Percentiles rank a stretch among this genome's conserved stretches.
Conservation (phyloP, 92 coral and sea anemone genomes). For the Porites lobata region DNA sequence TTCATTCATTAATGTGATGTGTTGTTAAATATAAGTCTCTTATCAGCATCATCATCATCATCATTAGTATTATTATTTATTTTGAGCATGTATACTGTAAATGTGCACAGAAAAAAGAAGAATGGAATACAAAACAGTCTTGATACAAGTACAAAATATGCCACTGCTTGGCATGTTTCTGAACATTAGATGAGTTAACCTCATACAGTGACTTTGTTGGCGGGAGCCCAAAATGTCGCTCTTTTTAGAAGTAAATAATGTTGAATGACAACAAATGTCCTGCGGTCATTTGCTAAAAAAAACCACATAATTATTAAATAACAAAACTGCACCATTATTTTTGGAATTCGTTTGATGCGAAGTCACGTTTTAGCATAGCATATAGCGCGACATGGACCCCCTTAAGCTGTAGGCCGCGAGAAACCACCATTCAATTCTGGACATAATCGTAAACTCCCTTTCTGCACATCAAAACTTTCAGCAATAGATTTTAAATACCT, state of each 20-base stretch:
- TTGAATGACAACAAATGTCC: background rate
- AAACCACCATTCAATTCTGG: too few relatives aligned
- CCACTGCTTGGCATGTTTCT: background rate
- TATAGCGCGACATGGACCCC: too few relatives aligned
- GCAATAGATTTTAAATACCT: too few relatives aligned
- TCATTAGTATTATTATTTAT: too few relatives aligned
- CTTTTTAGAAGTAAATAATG: background rate
- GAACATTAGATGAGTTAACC: background rate
- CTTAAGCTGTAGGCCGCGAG: too few relatives aligned
- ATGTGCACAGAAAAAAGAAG: background rate
- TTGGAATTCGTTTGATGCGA: too few relatives aligned
- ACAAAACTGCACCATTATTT: too few relatives aligned
- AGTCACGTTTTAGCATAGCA: too few relatives aligned
- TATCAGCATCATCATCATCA: background rate
- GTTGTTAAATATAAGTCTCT: background rate
- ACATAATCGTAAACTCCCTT: too few relatives aligned
- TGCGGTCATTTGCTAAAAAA: background rate
- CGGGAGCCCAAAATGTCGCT: background rate
- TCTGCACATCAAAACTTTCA: too few relatives aligned
- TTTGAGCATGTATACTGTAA: too few relatives aligned
- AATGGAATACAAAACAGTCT: background rate
- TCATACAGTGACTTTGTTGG: background rate
- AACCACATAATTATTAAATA: too few relatives aligned
- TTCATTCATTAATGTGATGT: background rate
- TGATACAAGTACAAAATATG: background rate